Conservation (phyloP, 2,797 vertebrate genomes). For the Clarias pachynema region DNA sequence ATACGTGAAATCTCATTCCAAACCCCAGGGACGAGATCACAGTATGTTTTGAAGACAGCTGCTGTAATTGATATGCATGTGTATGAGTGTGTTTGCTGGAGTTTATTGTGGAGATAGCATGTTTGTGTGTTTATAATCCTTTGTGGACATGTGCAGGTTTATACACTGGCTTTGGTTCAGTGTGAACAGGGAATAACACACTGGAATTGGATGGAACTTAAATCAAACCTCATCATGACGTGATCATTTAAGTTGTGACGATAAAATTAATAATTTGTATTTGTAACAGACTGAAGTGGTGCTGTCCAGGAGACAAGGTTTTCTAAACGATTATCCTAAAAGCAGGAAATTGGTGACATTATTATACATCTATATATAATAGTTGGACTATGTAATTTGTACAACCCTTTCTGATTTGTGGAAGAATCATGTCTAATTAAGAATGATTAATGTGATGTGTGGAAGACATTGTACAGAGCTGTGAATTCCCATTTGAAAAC, state of each 20-base stretch:
- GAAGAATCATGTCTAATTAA: conserved; percentile 33
- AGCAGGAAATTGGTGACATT: neutral
- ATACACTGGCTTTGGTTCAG: neutral
- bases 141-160: neutral
- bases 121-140: neutral
- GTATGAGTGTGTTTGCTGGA: neutral
- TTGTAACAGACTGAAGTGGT: neutral
- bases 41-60: conserved; percentile 21
- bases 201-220: neutral
- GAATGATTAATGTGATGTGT: conserved; percentile 44
- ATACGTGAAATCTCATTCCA: conserved; percentile 21
- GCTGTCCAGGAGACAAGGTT: neutral
- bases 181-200: neutral
- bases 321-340: neutral
- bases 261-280: neutral
- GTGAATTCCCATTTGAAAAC: conserved; percentile 43
- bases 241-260: neutral
- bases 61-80: neutral
- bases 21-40: conserved; percentile 1
- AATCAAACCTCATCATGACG: neutral
- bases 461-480: conserved; percentile 32
- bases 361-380: neutral
- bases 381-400: conserved; percentile 13
- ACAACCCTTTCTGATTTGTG: neutral
- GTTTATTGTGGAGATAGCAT: neutral